Conservation (phyloP, 2,888 invertebrate genomes). For the Andrena fulva region DNA sequence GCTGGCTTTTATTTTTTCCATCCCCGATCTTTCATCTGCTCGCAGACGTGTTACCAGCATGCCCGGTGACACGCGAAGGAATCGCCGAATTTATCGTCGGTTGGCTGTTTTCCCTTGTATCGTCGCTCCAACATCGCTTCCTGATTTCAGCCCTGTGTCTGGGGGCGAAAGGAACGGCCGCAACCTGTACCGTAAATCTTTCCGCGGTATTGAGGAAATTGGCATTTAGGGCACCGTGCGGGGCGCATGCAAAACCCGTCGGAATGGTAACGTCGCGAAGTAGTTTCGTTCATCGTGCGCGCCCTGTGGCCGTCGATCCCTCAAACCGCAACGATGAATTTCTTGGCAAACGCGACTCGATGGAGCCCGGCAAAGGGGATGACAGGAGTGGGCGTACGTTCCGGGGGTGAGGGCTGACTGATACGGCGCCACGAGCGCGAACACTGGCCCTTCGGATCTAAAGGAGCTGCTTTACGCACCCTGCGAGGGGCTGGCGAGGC, state of each 20-base stretch:
- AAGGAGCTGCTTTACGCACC: conserved; percentile 24
- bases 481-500: conserved; percentile 62
- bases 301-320: not conserved
- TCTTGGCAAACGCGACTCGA: conserved; percentile 41
- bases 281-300: conserved; percentile 36
- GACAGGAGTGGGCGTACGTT: conserved; percentile 38
- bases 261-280: conserved; percentile 26
- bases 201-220: conserved; percentile 11
- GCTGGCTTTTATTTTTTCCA: conserved; percentile 28
- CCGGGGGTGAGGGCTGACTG: conserved; percentile 26
- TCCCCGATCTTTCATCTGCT: conserved; percentile 56
- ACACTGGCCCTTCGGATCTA: conserved; percentile 47
- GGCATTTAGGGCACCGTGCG: conserved; percentile 7
- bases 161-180: not conserved
- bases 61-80: conserved; percentile 64
- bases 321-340: conserved; percentile 16
- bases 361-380: conserved; percentile 34
- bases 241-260: conserved; percentile 27
- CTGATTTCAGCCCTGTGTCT: not conserved
- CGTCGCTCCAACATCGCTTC: conserved; percentile 34
- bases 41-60: conserved; percentile 64
- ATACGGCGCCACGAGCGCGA: conserved; percentile 56
- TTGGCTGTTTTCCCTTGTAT: conserved; percentile 37
- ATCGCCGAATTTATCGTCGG: conserved; percentile 70
- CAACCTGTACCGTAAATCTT: conserved; percentile 21